A percentile compares a stretch with the other conserved stretches of the same genome.
phyloP scores from a whole-genome alignment of 1,140 invertebrate genomes.

The Drosophila athabasca region DNA sequence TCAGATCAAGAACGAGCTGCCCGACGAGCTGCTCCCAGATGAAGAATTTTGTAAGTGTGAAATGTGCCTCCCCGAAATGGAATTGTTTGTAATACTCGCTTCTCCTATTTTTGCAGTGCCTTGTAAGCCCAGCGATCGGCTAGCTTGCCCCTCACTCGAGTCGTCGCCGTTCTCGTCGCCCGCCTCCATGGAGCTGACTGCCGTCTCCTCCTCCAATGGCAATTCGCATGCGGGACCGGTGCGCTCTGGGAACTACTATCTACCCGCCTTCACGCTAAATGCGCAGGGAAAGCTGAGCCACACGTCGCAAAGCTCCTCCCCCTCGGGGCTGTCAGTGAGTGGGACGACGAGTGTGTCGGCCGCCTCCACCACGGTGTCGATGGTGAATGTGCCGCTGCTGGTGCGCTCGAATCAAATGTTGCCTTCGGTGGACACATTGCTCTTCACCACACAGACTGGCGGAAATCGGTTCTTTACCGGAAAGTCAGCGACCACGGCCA shows the following conservation, averaged over 20 bases:
- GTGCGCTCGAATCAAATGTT: constrained; percentile 75
- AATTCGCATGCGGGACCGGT: constrained; percentile 38
- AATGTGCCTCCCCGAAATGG: background rate
- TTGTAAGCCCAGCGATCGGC: constrained; percentile 61
- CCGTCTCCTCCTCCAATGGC: constrained; percentile 49
- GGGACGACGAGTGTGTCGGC: constrained; percentile 6
- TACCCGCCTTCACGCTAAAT: constrained; percentile 68
- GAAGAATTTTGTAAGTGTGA: constrained; percentile 74
- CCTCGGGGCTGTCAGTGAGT: constrained; percentile 7
- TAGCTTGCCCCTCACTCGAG: constrained; percentile 74
- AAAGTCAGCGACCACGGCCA: constrained; percentile 46
- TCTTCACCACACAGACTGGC: constrained; percentile 70
- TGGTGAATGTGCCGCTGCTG: constrained; percentile 69
- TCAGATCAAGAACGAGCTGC: constrained; percentile 76
- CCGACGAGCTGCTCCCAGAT: constrained; percentile 63
- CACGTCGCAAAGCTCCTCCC: constrained; percentile 32
- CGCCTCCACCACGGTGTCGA: constrained; percentile 51
- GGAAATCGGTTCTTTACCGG: constrained; percentile 69
- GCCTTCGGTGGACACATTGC: constrained; percentile 76
- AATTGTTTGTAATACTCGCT: constrained; percentile 5
- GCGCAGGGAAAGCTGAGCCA: constrained; percentile 63
- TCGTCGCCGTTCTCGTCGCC: constrained; percentile 80
- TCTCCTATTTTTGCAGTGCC: constrained; percentile 46
- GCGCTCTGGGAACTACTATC: constrained; percentile 68
- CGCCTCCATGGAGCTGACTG: constrained; percentile 74